phyloP scores from a whole-genome alignment of 1,140 invertebrate genomes.

The Orius insidiosus region DNA sequence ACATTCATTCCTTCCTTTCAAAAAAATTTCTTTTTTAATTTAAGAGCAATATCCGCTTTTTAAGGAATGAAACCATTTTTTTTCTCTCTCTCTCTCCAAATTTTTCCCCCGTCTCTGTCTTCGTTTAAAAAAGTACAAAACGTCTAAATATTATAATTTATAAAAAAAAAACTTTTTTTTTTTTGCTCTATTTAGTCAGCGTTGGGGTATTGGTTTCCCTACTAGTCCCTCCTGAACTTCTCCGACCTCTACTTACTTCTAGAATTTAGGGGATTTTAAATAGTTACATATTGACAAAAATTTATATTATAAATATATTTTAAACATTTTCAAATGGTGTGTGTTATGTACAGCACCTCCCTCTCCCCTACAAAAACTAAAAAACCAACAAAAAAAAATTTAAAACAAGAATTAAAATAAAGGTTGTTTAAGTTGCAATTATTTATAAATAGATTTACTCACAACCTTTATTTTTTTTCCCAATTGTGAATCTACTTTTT shows the following conservation, averaged over 20 bases:
- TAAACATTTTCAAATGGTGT: background rate
- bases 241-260: background rate
- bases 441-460: background rate
- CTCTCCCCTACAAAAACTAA: background rate
- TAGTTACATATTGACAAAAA: background rate
- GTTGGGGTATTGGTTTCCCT: slow-evolving; percentile 1
- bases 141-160: background rate
- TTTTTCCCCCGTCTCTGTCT: slow-evolving; percentile 2
- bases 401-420: background rate
- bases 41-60: no score
- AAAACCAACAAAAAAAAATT: slow-evolving; percentile 1
- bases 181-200: background rate
- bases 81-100: no score
- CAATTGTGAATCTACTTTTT: no score
- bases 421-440: background rate
- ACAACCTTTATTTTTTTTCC: background rate
- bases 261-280: background rate
- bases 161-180: no score
- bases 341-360: background rate
- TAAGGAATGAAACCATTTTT: no score
- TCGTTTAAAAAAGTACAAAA: background rate
- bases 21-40: background rate
- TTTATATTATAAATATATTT: background rate
- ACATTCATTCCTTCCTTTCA: background rate
- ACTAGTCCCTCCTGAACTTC: background rate